Evolutionary conservation across 2,113 vertebrate species (phyloP).

Genomic region (Proterorhinus semilunaris): DNA sequence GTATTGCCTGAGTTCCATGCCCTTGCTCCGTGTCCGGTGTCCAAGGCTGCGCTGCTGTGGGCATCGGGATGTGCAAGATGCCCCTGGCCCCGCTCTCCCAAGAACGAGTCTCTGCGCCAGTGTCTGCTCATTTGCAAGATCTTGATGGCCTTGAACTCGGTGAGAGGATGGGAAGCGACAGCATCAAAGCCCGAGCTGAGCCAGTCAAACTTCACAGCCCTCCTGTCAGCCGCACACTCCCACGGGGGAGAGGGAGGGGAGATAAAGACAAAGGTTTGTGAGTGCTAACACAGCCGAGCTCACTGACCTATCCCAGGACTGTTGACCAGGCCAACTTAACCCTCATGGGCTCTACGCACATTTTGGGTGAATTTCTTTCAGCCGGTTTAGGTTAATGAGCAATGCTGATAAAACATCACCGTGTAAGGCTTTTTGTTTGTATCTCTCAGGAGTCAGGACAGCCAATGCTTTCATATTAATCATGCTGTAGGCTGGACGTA

Average conservation of each 20-base stretch:
- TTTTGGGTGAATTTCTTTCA: no score
- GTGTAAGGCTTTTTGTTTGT: no score
- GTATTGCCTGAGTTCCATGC: slow-evolving; percentile 17
- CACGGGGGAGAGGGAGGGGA: slow-evolving; percentile 46
- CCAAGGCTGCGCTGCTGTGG: slow-evolving; percentile 29
- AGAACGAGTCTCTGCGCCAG: slow-evolving; percentile 47
- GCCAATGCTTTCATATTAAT: no score
- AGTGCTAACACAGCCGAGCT: slow-evolving; percentile 16
- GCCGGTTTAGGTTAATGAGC: no score
- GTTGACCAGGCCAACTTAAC: slow-evolving; percentile 17
- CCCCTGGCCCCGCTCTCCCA: slow-evolving; percentile 45
- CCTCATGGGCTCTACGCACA: not conserved
- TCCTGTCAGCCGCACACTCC: slow-evolving; percentile 67
- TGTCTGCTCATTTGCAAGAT: slow-evolving; percentile 70
- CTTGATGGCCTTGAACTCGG: slow-evolving; percentile 74
- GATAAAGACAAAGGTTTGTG: slow-evolving; percentile 44
- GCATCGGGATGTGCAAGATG: slow-evolving; percentile 52
- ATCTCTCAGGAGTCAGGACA: no score
- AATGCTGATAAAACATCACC: no score
- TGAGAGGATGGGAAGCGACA: slow-evolving; percentile 76
- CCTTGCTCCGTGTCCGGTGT: not conserved
- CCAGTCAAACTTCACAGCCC: slow-evolving; percentile 74
- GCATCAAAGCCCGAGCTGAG: slow-evolving; percentile 75
- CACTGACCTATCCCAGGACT: slow-evolving; percentile 31
- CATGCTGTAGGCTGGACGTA: no score